Base-by-base conservation (phyloP, 2,797 vertebrate genomes). In the Podarcis lilfordi region DNA sequence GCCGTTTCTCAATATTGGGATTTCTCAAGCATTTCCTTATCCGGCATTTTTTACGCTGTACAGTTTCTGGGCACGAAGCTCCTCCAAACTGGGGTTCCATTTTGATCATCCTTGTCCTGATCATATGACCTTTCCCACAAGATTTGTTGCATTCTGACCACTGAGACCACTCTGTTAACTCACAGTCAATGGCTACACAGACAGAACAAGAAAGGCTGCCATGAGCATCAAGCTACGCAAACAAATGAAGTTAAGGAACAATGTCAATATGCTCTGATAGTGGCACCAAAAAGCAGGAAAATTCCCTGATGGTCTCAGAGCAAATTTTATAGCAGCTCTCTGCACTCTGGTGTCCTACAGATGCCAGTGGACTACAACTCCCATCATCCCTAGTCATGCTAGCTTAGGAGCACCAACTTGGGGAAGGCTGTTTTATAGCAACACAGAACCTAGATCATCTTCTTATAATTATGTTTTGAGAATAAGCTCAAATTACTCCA, bases 91-190 rank as follows among this genome's bases (percentile, higher is more conserved):
- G 98, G 35, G 98, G 98, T 96, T 99, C 99, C 95, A 98, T 94
- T 93, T 97, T 98, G 45, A 99, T 98, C 94, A 97, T 96, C 86
- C 99, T 98, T 0, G 98, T 99, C 90, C 99, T 97, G 94, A 99
- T 99, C 89, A 98, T 97, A 83, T 99, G 98, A 82, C 99, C 99
- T 92, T 99, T 99, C 8, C 99, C 99, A n/a, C 99, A 99, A 0
- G 99, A 99, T 91, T 99, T 99, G 82, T 99, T 99, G 92, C 99
- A 99, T 94, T 99, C 98, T 0, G 98, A 99, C 99, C 99, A 99
- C 78, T 99, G 98, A 0, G 98, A 98, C 99, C 99, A 99, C 86
- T 99, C 98, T 0, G 98, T 98, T 94, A 99, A 97, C 90, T 98
- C 93, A 82, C 99, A 99, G 96, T 99, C 97, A 2, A 98, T 98